Evolutionary conservation across 2,888 invertebrate species (phyloP), one percentile per base, ranked within the genome.

Genomic region (Meghimatium bilineatum): DNA sequence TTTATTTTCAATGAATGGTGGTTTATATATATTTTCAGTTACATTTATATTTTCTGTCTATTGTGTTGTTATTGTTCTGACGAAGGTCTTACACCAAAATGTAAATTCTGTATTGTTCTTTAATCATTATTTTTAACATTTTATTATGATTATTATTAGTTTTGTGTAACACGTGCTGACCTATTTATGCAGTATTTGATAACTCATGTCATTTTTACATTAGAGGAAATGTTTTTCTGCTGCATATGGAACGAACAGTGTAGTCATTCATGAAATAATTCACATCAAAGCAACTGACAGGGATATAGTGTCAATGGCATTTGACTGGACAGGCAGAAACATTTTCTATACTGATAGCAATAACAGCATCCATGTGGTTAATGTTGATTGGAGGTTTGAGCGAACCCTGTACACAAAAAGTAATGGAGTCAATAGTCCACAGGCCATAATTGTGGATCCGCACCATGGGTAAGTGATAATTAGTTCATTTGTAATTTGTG

Each of bases 311-410:
- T 69, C 97, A 1, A 96, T 98, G 96, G 96, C 97, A 0, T 95
- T 96, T 79, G 98, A 98, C 93, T 98, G 97, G 97, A 96, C 97
- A 26, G 96, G 97, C 0, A 96, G 96, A 85, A 96, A 96, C 84
- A 93, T 98, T 29, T 98, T 97, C 94, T 97, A 97, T 92, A 97
- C 97, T 0, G 97, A 95, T 81, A 95, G 95, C 66, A 95, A 96
- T 89, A 96, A 96, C 91, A 97, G 97, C 86, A 97, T 98, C 85
- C 97, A 97, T 93, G 96, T 97, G 0, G 96, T 97, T 3, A 95
- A 96, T 80, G 96, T 96, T 0, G 95, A 96, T 83, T 96, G 96
- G 0, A 95, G 96, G 90, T 96, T 97, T 96, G 94, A 97, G 78
- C 95, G 95, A 72, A 96, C 96, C 0, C 96, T 98, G 88, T 94